A percentile compares a stretch with the other conserved stretches of the same genome.
Conservation (phyloP, 2,797 vertebrate genomes). For the Pangasius djambal region DNA sequence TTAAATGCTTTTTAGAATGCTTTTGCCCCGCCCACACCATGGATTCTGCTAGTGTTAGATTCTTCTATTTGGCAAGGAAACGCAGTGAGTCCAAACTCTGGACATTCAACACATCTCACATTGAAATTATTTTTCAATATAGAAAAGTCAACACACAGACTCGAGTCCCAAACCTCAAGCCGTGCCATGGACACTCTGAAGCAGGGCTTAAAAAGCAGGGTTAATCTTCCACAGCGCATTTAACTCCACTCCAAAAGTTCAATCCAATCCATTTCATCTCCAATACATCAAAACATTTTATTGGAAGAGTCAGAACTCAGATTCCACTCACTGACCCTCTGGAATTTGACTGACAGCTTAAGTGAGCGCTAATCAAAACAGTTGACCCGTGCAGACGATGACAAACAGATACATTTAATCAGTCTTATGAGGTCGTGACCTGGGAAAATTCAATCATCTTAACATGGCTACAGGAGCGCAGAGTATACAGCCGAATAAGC, state of each 20-base stretch:
- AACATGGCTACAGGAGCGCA: background rate
- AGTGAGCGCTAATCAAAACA: background rate
- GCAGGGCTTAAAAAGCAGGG: background rate
- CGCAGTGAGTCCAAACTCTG: no score
- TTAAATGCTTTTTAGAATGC: background rate
- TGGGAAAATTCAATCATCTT: slow-evolving; percentile 18
- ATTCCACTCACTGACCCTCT: background rate
- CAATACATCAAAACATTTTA: background rate
- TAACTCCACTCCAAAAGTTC: background rate
- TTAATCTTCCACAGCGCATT: background rate
- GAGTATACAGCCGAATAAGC: background rate
- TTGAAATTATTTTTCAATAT: background rate
- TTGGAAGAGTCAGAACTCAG: background rate
- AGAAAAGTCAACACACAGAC: background rate
- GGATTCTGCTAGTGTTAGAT: background rate
- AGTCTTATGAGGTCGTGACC: slow-evolving; percentile 7
- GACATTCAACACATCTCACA: no score
- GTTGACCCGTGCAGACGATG: background rate
- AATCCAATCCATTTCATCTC: background rate
- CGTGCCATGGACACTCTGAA: background rate
- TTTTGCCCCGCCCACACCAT: background rate
- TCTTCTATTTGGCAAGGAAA: background rate
- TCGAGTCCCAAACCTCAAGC: background rate
- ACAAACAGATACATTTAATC: slow-evolving; percentile 24
- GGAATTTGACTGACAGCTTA: slow-evolving; percentile 8